A percentile compares a stretch with the other conserved stretches of the same genome.
Evolutionary conservation across 1,140 invertebrate species (phyloP).

Genomic region (Drosophila sproati): DNA sequence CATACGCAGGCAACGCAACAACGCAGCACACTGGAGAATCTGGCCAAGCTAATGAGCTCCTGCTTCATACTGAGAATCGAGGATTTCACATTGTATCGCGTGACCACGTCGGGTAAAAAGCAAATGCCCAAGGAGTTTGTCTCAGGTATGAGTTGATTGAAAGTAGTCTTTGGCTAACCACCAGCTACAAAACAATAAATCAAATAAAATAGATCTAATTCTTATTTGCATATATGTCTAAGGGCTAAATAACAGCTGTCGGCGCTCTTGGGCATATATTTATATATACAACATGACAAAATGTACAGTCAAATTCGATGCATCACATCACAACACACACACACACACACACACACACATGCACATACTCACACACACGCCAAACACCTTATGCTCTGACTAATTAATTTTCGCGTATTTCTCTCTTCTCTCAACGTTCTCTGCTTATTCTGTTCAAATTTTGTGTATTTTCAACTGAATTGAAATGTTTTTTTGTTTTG

Average conservation of each 20-base stretch:
- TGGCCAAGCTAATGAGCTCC: conserved; percentile 95
- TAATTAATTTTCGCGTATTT: conserved; percentile 51
- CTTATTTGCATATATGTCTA: background rate
- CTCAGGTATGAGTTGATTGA: conserved; percentile 86
- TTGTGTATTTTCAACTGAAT: conserved; percentile 13
- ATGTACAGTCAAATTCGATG: background rate
- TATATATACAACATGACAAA: background rate
- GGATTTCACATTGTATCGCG: conserved; percentile 94
- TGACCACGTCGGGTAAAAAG: conserved; percentile 90
- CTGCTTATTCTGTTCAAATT: conserved; percentile 4
- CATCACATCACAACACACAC: conserved; percentile 4
- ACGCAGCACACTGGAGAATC: conserved; percentile 89
- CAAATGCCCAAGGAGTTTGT: conserved; percentile 91
- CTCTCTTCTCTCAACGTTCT: conserved; percentile 49
- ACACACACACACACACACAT: background rate
- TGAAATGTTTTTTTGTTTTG: conserved; percentile 25
- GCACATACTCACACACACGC: background rate
- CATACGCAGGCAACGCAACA: conserved; percentile 86
- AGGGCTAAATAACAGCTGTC: background rate
- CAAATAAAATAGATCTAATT: background rate
- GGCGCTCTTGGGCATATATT: background rate
- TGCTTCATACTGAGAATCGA: conserved; percentile 95
- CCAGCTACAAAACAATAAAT: conserved; percentile 2
- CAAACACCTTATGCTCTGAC: conserved; percentile 40
- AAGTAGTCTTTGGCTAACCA: background rate